Conservation (phyloP, 2,888 invertebrate species). For the Mactromeris polynyma region DNA sequence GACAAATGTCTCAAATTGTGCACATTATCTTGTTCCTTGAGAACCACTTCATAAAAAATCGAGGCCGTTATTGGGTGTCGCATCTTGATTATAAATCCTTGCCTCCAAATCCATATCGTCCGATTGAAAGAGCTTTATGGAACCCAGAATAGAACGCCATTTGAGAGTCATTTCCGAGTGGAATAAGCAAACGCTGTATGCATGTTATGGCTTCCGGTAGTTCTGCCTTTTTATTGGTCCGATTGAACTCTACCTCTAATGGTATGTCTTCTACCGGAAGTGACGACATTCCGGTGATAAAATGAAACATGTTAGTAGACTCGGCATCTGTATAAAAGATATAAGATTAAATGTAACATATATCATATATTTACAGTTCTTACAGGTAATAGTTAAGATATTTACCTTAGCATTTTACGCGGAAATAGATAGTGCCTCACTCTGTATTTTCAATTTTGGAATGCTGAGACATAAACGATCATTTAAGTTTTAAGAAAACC, state of each 20-base stretch:
- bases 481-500: too few species aligned
- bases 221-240: slow-evolving; percentile 53
- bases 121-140: slow-evolving; percentile 67
- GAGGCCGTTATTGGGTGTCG: too few species aligned
- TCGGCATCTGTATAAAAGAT: slow-evolving; percentile 63
- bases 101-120: slow-evolving; percentile 62
- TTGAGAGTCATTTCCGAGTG: slow-evolving; percentile 70
- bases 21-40: too few species aligned
- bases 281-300: slow-evolving; percentile 70
- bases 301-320: slow-evolving; percentile 70
- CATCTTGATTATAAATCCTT: slow-evolving; percentile 8
- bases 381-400: too few species aligned
- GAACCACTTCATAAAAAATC: too few species aligned
- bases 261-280: slow-evolving; percentile 67
- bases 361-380: too few species aligned
- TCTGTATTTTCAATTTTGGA: too few species aligned
- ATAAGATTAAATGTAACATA: background rate
- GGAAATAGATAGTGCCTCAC: too few species aligned
- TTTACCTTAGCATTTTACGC: too few species aligned
- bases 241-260: slow-evolving; percentile 69
- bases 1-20: too few species aligned
- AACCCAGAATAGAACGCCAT: slow-evolving; percentile 69
- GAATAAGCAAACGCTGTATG: slow-evolving; percentile 64
- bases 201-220: slow-evolving; percentile 71
- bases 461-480: too few species aligned